phyloP scores from a whole-genome alignment of 2,888 invertebrate genomes.

The Trissolcus brochymenae region DNA sequence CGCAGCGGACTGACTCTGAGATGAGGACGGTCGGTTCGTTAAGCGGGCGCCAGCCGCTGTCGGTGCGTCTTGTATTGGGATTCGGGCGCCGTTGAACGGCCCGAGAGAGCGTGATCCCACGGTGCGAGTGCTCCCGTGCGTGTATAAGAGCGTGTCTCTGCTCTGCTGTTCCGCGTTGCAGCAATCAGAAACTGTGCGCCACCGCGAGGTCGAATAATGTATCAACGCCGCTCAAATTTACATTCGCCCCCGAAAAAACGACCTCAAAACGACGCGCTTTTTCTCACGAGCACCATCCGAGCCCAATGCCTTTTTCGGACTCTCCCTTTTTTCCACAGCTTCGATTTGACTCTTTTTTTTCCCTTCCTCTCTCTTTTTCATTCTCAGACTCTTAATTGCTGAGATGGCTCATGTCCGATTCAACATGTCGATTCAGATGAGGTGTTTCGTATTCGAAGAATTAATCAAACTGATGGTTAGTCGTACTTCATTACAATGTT shows the following conservation, averaged over 20 bases:
- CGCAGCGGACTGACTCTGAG: constrained; percentile 64
- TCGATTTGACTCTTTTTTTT: not conserved
- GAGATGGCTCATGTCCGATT: constrained; percentile 11
- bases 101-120: constrained; percentile 44
- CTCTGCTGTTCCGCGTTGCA: constrained; percentile 49
- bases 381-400: constrained; percentile 2
- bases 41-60: constrained; percentile 58
- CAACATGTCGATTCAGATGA: not conserved
- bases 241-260: constrained; percentile 23
- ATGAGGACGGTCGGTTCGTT: constrained; percentile 46
- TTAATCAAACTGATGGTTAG: too few relatives aligned
- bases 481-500: too few relatives aligned
- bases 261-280: constrained; percentile 22
- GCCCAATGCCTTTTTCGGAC: constrained; percentile 22
- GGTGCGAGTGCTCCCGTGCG: constrained; percentile 47
- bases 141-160: constrained; percentile 44
- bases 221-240: constrained; percentile 39
- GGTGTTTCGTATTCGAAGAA: too few relatives aligned
- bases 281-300: constrained; percentile 12
- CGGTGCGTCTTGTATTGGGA: constrained; percentile 53
- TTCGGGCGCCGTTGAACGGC: constrained; percentile 47
- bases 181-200: constrained; percentile 38
- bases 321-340: not conserved
- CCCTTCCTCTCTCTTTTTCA: not conserved
- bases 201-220: constrained; percentile 26